Percentiles rank a stretch among this genome's conserved stretches.
These are phyloP conservation scores for Rhinoptilus africanus DNA, from an alignment of 2,113 vertebrate genomes.

Conservation along the genomic window DNA sequence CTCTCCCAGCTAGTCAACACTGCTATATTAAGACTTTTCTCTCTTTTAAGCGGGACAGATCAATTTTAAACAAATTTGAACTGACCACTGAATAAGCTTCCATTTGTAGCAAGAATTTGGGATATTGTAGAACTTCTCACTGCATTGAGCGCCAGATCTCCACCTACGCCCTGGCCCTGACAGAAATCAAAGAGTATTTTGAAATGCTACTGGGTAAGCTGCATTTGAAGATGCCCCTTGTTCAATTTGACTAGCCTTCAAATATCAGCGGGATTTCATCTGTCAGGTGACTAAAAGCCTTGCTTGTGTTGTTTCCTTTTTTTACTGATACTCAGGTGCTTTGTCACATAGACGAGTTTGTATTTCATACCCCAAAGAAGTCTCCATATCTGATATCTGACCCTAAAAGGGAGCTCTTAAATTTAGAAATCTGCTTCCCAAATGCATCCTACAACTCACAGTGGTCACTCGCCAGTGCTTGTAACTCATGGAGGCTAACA, in stretches of 20 bases:
- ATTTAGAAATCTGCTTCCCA: background rate
- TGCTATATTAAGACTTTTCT: background rate
- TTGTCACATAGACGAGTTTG: background rate
- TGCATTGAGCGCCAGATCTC: background rate
- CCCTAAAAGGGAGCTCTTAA: background rate
- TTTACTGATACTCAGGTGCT: background rate
- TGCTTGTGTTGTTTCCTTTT: background rate
- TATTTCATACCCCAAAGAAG: background rate
- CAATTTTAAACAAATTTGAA: background rate
- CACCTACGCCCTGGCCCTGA: fast-evolving
- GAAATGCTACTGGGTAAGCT: background rate
- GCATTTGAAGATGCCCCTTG: background rate
- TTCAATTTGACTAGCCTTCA: background rate
- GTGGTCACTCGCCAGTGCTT: fast-evolving
- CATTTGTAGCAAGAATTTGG: background rate
- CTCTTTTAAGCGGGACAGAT: background rate
- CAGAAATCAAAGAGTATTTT: background rate
- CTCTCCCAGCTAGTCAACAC: too few relatives aligned
- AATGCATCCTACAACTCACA: background rate
- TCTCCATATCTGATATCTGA: background rate
- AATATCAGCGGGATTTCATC: background rate
- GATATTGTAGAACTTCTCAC: background rate
- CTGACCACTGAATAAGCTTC: background rate
- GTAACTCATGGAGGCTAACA: background rate
- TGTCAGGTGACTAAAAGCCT: background rate